These are phyloP conservation scores for Spodoptera exigua DNA, from an alignment of 2,888 invertebrate species.

Conservation along the genomic window DNA sequence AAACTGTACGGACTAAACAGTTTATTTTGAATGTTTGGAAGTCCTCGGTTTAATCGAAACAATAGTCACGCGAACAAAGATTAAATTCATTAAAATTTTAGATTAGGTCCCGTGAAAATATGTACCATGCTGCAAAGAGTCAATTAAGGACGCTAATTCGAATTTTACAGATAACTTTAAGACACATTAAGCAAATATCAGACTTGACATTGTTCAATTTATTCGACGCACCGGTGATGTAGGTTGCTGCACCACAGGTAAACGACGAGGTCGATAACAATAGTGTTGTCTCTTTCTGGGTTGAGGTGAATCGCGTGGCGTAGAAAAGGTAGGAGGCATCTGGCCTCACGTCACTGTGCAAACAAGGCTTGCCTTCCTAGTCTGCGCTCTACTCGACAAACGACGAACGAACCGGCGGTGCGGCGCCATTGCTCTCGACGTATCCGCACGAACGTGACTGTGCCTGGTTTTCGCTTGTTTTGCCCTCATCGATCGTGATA, in stretches of 20 bases:
- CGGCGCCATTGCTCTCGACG: slow-evolving; percentile 87
- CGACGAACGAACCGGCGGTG: slow-evolving; percentile 76
- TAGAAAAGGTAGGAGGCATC: slow-evolving; percentile 69
- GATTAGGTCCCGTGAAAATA: slow-evolving; percentile 38
- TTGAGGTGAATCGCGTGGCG: slow-evolving; percentile 11
- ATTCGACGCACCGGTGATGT: slow-evolving; percentile 81
- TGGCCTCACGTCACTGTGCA: slow-evolving; percentile 81
- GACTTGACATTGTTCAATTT: slow-evolving; percentile 81
- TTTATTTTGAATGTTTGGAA: slow-evolving; percentile 43
- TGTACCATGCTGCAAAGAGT: not conserved
- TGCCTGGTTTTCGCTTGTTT: slow-evolving; percentile 84
- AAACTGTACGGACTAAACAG: not conserved
- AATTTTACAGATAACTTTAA: slow-evolving; percentile 77
- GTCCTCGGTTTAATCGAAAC: slow-evolving; percentile 45
- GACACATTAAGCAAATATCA: slow-evolving; percentile 74
- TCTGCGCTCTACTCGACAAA: slow-evolving; percentile 83
- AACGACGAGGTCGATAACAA: slow-evolving; percentile 56
- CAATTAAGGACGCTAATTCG: slow-evolving; percentile 46
- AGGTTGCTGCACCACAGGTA: slow-evolving; percentile 87
- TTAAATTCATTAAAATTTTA: slow-evolving; percentile 45
- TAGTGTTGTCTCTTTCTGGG: slow-evolving; percentile 68
- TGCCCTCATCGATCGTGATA: slow-evolving; percentile 84
- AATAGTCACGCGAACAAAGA: slow-evolving; percentile 51
- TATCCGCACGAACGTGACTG: slow-evolving; percentile 87
- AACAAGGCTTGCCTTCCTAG: slow-evolving; percentile 87